Conservation (phyloP, 2,113 vertebrate species). For the Numenius arquata region DNA sequence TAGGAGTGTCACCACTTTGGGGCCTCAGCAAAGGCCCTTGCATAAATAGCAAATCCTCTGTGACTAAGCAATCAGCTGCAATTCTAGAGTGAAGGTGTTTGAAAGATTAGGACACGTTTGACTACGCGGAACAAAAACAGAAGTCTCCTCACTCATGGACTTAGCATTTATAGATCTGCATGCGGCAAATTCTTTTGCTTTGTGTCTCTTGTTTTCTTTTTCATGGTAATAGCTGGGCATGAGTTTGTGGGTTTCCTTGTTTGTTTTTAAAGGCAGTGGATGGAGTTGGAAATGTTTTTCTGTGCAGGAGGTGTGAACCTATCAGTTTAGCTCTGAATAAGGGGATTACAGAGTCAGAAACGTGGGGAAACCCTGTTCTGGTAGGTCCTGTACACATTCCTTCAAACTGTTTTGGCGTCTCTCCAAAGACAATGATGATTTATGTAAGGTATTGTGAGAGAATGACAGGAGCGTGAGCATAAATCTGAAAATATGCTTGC, state of each 20-base stretch:
- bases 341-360: conserved; percentile 12
- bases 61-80: not conserved
- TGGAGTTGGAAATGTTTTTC: not conserved
- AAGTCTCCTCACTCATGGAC: not conserved
- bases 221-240: not conserved
- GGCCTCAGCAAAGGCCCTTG: not conserved
- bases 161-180: not conserved
- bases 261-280: conserved; percentile 31
- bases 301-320: not conserved
- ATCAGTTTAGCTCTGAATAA: conserved; percentile 2
- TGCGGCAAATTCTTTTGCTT: conserved; percentile 12
- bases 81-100: not conserved
- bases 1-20: not conserved
- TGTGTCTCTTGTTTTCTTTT: conserved; percentile 34
- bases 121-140: not conserved
- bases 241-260: conserved; percentile 35
- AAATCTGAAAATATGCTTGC: not conserved
- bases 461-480: not conserved
- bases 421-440: not conserved
- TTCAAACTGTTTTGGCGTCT: not conserved
- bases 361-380: not conserved
- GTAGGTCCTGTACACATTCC: not conserved
- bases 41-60: not conserved
- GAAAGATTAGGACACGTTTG: not conserved
- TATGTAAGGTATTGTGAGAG: conserved; percentile 19